Evolutionary conservation across 2,888 invertebrate genomes (phyloP), one percentile per base, ranked within the genome.

Genomic region (Adelphocoris suturalis): DNA sequence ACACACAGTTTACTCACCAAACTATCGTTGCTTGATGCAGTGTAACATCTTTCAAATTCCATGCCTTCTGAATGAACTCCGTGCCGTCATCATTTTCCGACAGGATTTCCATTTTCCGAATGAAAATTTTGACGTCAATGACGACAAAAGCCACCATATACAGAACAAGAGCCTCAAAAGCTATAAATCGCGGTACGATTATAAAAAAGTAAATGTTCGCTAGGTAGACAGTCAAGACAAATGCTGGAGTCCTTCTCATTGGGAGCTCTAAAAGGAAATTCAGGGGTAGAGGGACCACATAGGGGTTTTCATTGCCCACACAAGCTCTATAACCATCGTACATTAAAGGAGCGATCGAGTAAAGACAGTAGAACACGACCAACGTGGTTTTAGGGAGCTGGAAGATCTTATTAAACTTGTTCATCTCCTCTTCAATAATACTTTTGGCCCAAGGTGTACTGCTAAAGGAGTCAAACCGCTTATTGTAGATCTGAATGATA

Each of bases 91-190:
- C 86, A 7, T 86, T 55, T 23, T 47, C 48, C n/a, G 75, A 27
- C 75, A 86, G 14, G 14, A 13, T 27, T 46, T 48, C 28, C 47
- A 86, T 37, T 48, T 86, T 75, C 14, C 28, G 9, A n/a, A 86
- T 14, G 11, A 68, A 55, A 14, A 86, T 76, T 48, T 86, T 86
- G 23, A 86, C 68, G 68, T 86, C 86, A 48, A 75, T 76, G n/a
- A 86, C 86, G 37, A 75, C 23, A 27, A 86, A 86, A 48, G 52
- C 76, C 13, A 86, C 86, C 46, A 61, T 52, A 23, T 86, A 86
- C 16, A 86, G n/a, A 12, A 86, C 19, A 5, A 86, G 46, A 19
- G 75, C 86, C 28, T 68, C 47, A 23, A 68, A 75, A 68, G 86
- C 68, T 12, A 86, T 86, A 47, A 75, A 86, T 13, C 86, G 61